Percentiles rank a stretch among this genome's conserved stretches.
These are phyloP conservation scores for Rhinophrynus dorsalis DNA, from an alignment of 2,797 vertebrate species.

Conservation along the genomic window DNA sequence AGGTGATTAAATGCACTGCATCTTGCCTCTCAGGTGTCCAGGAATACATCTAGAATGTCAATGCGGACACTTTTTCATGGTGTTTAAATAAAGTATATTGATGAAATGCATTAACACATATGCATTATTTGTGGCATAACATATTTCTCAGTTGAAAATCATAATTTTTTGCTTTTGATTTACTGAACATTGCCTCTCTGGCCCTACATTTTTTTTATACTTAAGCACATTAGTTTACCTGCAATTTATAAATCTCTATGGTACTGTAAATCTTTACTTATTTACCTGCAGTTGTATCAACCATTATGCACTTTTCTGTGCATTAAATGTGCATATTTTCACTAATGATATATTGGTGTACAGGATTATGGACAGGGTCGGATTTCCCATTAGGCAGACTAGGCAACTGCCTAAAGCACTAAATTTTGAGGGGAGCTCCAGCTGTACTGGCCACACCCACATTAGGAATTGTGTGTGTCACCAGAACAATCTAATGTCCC, in stretches of 20 bases:
- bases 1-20: conserved; percentile 1
- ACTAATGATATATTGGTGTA: too few species aligned
- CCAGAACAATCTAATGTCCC: too few species aligned
- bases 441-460: too few species aligned
- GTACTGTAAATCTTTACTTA: neutral
- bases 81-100: conserved; percentile 6
- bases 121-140: too few species aligned
- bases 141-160: neutral
- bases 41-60: neutral
- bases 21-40: neutral
- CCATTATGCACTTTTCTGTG: too few species aligned
- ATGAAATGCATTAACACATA: neutral
- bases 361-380: too few species aligned
- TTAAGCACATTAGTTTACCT: neutral
- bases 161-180: neutral
- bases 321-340: too few species aligned
- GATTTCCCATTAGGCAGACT: too few species aligned
- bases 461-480: too few species aligned
- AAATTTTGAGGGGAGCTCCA: too few species aligned
- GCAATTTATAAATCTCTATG: neutral
- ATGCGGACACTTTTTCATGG: neutral
- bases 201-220: neutral
- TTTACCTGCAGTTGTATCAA: neutral
- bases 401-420: too few species aligned
- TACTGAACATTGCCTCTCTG: neutral